phyloP scores from a whole-genome alignment of 2,888 invertebrate genomes.

The Opisthograptis luteolata region DNA sequence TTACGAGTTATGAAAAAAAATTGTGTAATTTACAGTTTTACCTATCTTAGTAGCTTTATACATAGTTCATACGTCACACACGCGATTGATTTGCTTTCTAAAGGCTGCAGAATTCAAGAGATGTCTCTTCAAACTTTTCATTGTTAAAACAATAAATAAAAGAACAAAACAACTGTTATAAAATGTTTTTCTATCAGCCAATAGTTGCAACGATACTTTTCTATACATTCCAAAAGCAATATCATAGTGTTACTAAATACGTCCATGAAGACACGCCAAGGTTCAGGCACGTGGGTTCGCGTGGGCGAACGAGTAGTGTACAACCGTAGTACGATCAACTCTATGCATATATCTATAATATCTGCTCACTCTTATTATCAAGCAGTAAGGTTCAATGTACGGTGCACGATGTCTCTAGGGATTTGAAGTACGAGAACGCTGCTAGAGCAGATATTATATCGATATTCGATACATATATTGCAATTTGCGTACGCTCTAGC shows the following conservation, averaged over 20 bases:
- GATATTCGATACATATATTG: too few species aligned
- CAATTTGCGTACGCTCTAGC: slow-evolving; percentile 36
- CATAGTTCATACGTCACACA: too few species aligned
- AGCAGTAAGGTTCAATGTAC: slow-evolving; percentile 12
- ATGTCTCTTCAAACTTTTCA: too few species aligned
- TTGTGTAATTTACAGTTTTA: neutral
- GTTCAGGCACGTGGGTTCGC: slow-evolving; percentile 58
- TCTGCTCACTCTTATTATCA: slow-evolving; percentile 11
- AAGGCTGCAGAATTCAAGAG: too few species aligned
- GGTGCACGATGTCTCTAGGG: neutral
- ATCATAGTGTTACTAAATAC: slow-evolving; percentile 39
- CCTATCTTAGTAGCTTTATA: too few species aligned
- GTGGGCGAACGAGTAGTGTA: slow-evolving; percentile 70
- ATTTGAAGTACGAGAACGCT: slow-evolving; percentile 1
- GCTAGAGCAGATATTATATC: slow-evolving; percentile 17
- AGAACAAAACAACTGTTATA: too few species aligned
- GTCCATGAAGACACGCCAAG: slow-evolving; percentile 38
- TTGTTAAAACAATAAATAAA: too few species aligned
- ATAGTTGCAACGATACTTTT: slow-evolving; percentile 2
- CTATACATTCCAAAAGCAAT: slow-evolving; percentile 18
- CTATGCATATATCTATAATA: neutral
- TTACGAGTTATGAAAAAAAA: neutral
- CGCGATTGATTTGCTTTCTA: too few species aligned
- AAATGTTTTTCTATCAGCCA: too few species aligned
- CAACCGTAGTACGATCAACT: slow-evolving; percentile 35